Percentiles rank a stretch among this genome's conserved stretches.
These are phyloP conservation scores for Microplitis deprimator DNA, from an alignment of 2,888 invertebrate genomes.

Conservation along the genomic window DNA sequence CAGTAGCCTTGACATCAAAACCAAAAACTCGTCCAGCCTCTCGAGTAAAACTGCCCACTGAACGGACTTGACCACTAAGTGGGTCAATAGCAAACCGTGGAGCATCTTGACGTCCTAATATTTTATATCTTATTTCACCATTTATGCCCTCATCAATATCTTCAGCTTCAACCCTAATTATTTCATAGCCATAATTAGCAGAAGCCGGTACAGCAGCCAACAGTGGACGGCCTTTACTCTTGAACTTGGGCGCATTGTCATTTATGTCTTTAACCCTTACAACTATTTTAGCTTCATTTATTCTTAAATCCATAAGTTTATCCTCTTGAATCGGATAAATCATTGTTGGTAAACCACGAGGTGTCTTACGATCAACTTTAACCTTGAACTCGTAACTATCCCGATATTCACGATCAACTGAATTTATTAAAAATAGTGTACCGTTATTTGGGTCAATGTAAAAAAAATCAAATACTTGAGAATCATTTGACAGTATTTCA, in stretches of 20 bases:
- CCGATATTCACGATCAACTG: constrained; percentile 82
- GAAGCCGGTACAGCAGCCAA: constrained; percentile 87
- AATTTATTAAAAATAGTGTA: constrained; percentile 80
- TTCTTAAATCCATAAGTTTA: constrained; percentile 78
- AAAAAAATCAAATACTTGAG: constrained; percentile 77
- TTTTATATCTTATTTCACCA: constrained; percentile 85
- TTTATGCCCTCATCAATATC: constrained; percentile 85
- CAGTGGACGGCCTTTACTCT: constrained; percentile 82
- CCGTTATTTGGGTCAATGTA: constrained; percentile 84
- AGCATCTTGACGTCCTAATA: constrained; percentile 81
- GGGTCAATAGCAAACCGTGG: constrained; percentile 85
- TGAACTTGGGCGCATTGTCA: constrained; percentile 86
- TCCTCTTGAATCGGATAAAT: constrained; percentile 85
- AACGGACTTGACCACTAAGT: constrained; percentile 82
- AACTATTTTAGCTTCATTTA: constrained; percentile 85
- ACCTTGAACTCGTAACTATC: constrained; percentile 78
- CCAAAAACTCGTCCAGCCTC: constrained; percentile 86
- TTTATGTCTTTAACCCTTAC: constrained; percentile 86
- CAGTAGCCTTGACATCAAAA: constrained; percentile 91
- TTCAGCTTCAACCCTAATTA: constrained; percentile 82
- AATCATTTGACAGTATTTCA: constrained; percentile 76
- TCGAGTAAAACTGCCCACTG: constrained; percentile 79
- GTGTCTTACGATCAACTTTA: constrained; percentile 75
- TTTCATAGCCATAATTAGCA: constrained; percentile 86
- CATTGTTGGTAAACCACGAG: constrained; percentile 81